Base-by-base conservation (phyloP, 2,888 invertebrate species). In the Oligia strigilis region DNA sequence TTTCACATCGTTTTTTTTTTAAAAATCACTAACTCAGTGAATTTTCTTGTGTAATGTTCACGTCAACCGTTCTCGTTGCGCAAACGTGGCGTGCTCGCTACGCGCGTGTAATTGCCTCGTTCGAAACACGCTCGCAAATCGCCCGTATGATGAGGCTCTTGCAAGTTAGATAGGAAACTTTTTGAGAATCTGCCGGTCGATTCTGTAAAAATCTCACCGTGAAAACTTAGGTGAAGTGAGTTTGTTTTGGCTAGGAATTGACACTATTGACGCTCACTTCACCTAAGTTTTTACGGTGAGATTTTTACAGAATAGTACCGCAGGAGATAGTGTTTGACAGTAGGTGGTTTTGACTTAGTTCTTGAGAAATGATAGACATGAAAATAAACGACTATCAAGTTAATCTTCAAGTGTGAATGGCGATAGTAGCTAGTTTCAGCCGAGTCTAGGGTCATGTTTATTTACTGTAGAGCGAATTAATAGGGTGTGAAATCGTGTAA, bases 131-230 rank as follows among this genome's bases (percentile, higher is more conserved):
- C n/a, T n/a, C 17, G 5, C n/a, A 9, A 69, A n/a, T 69, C 17
- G n/a, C n/a, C 9, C 5, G 43, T n/a, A 1, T n/a, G 2, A 0
- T 43, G n/a, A 43, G n/a, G 5, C 17, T 46, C 0, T n/a, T 5
- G 9, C n/a, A 43, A n/a, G 40, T 66, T 40, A 23, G 65, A 11
- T 60, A n/a, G 13, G 29, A 14, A 29, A 36, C 4, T 23, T 46
- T 73, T 49, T 70, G 23, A 0, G 11, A 49, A 13, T 19, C 1
- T 36, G 36, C 36, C 36, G 36, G 36, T 36, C 36, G 36, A 36
- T 36, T 36, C 36, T 36, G 36, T 36, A 36, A 36, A 36, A 36
- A 36, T 36, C 36, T 36, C 36, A 36, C 0, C 36, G 36, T 36
- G 36, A 36, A 36, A 36, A 36, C 36, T 36, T 36, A 36, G 36